phyloP scores from a whole-genome alignment of 2,888 invertebrate genomes.

The Caenorhabditis zanzibari region DNA sequence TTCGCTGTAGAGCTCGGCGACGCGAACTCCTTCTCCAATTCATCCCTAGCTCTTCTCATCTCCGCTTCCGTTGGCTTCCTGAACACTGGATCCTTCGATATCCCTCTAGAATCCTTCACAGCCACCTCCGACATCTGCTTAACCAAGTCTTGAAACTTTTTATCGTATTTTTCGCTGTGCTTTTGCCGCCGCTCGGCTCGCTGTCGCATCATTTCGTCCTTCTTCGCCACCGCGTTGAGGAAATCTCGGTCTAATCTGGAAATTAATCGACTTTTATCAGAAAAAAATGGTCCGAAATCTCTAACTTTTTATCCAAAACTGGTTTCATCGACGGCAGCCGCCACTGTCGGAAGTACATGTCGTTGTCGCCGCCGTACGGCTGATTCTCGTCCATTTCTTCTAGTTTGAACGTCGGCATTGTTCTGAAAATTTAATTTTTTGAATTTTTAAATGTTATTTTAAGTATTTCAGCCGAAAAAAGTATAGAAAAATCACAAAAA shows the following conservation, averaged over 20 bases:
- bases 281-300: neutral
- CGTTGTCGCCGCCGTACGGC: conserved; percentile 51
- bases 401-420: conserved; percentile 59
- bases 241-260: conserved; percentile 56
- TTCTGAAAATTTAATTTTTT: neutral
- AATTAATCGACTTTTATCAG: neutral
- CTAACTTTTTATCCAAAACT: conserved; percentile 43
- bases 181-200: conserved; percentile 15
- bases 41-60: conserved; percentile 12
- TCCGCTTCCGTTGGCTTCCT: conserved; percentile 37
- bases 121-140: conserved; percentile 8
- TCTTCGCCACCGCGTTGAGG: conserved; percentile 9
- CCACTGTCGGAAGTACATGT: conserved; percentile 60
- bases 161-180: conserved; percentile 47
- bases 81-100: neutral
- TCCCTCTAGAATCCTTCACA: neutral
- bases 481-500: neutral
- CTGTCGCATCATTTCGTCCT: conserved; percentile 21
- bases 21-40: conserved; percentile 33
- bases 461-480: conserved; percentile 2
- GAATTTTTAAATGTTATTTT: neutral
- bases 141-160: conserved; percentile 10
- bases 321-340: conserved; percentile 51
- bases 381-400: conserved; percentile 37
- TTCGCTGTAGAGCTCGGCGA: conserved; percentile 55